Conservation (phyloP, 2,888 invertebrate species). For the Vesta saturnalis region DNA sequence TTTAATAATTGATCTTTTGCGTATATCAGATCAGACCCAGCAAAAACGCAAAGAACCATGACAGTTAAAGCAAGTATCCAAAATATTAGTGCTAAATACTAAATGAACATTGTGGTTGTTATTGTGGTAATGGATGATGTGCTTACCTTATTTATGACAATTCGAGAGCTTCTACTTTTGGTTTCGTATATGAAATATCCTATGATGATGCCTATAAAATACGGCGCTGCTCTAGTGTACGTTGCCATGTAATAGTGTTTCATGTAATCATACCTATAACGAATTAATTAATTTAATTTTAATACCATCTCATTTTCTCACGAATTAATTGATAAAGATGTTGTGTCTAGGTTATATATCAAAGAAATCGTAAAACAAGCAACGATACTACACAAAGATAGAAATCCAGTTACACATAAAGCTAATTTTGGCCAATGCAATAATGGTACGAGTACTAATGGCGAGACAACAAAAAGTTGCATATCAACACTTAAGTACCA, state of each 20-base stretch:
- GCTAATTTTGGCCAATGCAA: conserved; percentile 57
- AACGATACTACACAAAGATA: not conserved
- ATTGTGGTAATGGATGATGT: not conserved
- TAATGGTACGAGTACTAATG: conserved; percentile 60
- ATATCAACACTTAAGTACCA: conserved; percentile 65
- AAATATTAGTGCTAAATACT: not conserved
- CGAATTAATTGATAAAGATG: not conserved
- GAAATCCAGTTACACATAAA: not conserved
- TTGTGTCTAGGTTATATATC: conserved; percentile 2
- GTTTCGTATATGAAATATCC: conserved; percentile 34
- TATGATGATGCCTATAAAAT: conserved; percentile 38
- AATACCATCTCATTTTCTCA: too few relatives aligned
- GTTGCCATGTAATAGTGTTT: conserved; percentile 31
- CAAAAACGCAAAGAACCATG: too few relatives aligned
- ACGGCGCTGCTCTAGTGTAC: conserved; percentile 38
- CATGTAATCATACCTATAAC: not conserved
- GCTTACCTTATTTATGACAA: conserved; percentile 13
- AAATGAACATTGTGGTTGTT: too few relatives aligned
- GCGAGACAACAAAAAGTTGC: conserved; percentile 61
- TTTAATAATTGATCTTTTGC: conserved; percentile 9
- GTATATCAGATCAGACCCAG: not conserved
- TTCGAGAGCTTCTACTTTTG: not conserved
- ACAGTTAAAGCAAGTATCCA: not conserved
- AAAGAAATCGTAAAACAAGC: conserved; percentile 2
- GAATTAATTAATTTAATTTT: too few relatives aligned